phyloP scores from a whole-genome alignment of 1,140 invertebrate genomes.

The Heliconius nattereri region DNA sequence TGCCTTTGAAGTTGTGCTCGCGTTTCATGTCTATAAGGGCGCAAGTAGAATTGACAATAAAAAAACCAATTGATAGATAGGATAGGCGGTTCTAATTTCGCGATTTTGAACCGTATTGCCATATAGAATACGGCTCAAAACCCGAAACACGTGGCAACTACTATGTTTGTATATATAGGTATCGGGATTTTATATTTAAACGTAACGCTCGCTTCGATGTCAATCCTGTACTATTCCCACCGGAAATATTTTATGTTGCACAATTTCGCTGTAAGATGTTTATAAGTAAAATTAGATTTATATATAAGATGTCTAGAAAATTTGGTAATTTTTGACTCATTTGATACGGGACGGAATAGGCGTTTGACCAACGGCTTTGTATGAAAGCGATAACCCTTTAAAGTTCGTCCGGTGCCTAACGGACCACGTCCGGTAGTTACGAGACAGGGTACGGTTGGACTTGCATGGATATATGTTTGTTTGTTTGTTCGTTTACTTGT shows the following conservation, averaged over 20 bases:
- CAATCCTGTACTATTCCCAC: not conserved
- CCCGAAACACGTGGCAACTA: slow-evolving; percentile 25
- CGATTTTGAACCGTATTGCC: slow-evolving; percentile 29
- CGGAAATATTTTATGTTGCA: slow-evolving; percentile 6
- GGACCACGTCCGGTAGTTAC: slow-evolving; percentile 1
- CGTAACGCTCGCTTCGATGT: slow-evolving; percentile 12
- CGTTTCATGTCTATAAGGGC: slow-evolving; percentile 37
- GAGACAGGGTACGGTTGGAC: slow-evolving; percentile 2
- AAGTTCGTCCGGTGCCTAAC: slow-evolving; percentile 18
- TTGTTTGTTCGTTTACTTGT: slow-evolving; percentile 32
- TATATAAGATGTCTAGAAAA: not conserved
- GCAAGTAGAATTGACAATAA: slow-evolving; percentile 58
- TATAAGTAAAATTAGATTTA: slow-evolving; percentile 5
- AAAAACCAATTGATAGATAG: slow-evolving; percentile 29
- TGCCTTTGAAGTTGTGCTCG: slow-evolving; percentile 52
- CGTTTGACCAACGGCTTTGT: not conserved
- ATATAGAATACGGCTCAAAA: slow-evolving; percentile 27
- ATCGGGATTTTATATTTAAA: slow-evolving; percentile 6
- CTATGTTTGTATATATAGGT: slow-evolving; percentile 29
- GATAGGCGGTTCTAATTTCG: not conserved
- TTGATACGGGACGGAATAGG: not conserved
- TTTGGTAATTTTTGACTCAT: not conserved
- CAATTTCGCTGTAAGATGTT: slow-evolving; percentile 8
- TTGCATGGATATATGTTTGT: slow-evolving; percentile 3
- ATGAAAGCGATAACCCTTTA: slow-evolving; percentile 5